Base-by-base conservation (phyloP, 2,797 vertebrate species). In the Loriculus beryllinus region DNA sequence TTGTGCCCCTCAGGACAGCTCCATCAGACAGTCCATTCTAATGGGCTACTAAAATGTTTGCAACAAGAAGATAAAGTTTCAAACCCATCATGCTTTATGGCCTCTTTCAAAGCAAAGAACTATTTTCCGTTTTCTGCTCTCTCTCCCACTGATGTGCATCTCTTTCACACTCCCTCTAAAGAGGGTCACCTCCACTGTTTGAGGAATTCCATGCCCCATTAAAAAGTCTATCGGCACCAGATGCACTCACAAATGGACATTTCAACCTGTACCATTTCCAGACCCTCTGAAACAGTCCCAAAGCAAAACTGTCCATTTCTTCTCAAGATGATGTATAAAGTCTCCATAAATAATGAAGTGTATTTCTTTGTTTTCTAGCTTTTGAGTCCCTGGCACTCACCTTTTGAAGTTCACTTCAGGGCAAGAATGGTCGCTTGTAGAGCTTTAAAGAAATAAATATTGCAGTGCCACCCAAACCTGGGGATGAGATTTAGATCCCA, bases 221-320 rank as follows among this genome's bases (percentile, higher is more conserved):
- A 59, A 49, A 40, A 85, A 26, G 5, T 62, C 64, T 14, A 4
- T 14, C 10, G 16, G 14, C 33, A 48, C 21, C 18, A 49, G 43
- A 35, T 29, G n/a, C 33, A 6, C 20, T 75, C 29, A 40, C 42
- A 81, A 47, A 17, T 39, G n/a, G 62, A 33, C 33, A 5, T 59
- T 67, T 70, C 8, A 18, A 8, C 10, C 16, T 0, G 0, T 10
- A 37, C 23, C 5, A 5, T 71, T 42, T 79, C 48, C 54, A 21
- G 11, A 48, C 25, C 3, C 22, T 82, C 43, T 49, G 54, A 80
- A 85, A 60, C 18, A 52, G 26, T 49, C 10, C 10, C 12, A 70
- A 87, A 35, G 35, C 35, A 54, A 81, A 80, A 63, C 7, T 20
- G 9, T 37, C 14, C 18, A 6, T 54, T 89, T 67, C 47, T 10